A percentile compares a stretch with the other conserved stretches of the same genome.
Conservation (phyloP, 2,888 invertebrate genomes). For the Tyria jacobaeae region DNA sequence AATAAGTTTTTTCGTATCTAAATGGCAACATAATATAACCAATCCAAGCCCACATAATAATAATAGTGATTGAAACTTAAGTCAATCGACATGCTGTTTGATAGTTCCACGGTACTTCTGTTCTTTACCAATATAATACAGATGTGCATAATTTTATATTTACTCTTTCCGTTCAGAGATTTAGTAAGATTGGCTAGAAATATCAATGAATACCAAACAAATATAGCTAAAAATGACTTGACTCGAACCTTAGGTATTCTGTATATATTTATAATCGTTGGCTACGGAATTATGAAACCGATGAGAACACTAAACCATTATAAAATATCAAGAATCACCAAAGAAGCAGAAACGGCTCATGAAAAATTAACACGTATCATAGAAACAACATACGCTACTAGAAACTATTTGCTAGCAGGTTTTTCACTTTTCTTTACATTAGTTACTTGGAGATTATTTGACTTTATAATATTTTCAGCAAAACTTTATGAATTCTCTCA, state of each 20-base stretch:
- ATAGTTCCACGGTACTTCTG: slow-evolving; percentile 51
- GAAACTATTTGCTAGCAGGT: slow-evolving; percentile 69
- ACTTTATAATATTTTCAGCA: slow-evolving; percentile 71
- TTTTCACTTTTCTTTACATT: slow-evolving; percentile 71
- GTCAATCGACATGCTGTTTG: slow-evolving; percentile 45
- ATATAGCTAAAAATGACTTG: slow-evolving; percentile 28
- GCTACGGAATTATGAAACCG: slow-evolving; percentile 65
- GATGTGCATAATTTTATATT: slow-evolving; percentile 63
- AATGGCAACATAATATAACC: background rate
- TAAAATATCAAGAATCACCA: slow-evolving; percentile 39
- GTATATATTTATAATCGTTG: slow-evolving; percentile 51
- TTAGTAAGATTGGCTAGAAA: slow-evolving; percentile 57
- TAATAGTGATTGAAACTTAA: background rate
- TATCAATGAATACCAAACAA: slow-evolving; percentile 45
- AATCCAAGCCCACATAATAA: background rate
- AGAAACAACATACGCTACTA: slow-evolving; percentile 62
- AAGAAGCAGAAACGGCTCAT: slow-evolving; percentile 43
- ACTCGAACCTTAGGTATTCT: slow-evolving; percentile 22
- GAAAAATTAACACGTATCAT: slow-evolving; percentile 63
- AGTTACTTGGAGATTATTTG: slow-evolving; percentile 64
- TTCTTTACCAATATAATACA: slow-evolving; percentile 58
- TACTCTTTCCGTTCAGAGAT: slow-evolving; percentile 63
- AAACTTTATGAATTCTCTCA: slow-evolving; percentile 72
- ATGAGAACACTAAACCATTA: slow-evolving; percentile 54
- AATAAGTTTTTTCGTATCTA: background rate